phyloP scores from a whole-genome alignment of 2,113 vertebrate species.

The Tricholaema leucomelas region DNA sequence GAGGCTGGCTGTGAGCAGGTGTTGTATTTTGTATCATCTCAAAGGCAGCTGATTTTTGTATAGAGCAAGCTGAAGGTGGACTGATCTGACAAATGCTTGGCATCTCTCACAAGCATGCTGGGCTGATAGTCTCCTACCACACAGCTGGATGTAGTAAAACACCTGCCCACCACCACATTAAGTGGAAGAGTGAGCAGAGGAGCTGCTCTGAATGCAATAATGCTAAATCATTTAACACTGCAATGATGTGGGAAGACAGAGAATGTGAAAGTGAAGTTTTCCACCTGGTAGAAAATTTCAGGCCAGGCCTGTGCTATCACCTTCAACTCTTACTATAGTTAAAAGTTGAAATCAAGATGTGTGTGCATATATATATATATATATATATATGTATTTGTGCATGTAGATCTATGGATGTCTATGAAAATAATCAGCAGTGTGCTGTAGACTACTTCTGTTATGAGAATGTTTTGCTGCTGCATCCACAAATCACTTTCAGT shows the following conservation, averaged over 20 bases:
- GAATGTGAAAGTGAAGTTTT: neutral
- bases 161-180: neutral
- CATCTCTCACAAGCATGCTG: neutral
- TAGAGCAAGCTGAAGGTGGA: neutral
- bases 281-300: neutral
- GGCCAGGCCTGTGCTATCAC: neutral
- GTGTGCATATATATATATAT: no score
- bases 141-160: neutral
- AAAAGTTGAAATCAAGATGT: neutral
- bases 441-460: neutral
- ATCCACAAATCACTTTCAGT: neutral
- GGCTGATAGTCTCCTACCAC: neutral
- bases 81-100: neutral
- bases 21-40: neutral
- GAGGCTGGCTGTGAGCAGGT: neutral
- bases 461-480: neutral
- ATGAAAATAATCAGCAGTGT: neutral
- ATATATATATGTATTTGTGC: neutral
- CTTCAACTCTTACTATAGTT: neutral
- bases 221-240: neutral
- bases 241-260: neutral
- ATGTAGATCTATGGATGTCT: no score
- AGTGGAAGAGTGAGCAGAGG: neutral
- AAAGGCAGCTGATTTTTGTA: neutral
- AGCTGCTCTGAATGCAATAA: neutral